Conservation (phyloP, 1,140 invertebrate genomes). For the Luehdorfia chinensis region DNA sequence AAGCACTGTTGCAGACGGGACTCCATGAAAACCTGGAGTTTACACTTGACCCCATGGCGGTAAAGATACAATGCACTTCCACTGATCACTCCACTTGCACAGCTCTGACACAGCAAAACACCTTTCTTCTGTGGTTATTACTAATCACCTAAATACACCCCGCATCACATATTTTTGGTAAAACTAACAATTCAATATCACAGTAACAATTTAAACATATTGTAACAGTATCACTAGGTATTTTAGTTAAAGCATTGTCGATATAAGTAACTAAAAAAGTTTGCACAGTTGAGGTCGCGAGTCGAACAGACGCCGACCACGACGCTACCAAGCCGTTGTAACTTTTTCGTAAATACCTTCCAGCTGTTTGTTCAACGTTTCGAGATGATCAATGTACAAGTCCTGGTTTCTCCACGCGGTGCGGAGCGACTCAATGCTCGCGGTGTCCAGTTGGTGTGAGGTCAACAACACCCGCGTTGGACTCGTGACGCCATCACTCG, state of each 20-base stretch:
- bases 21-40: conserved; percentile 42
- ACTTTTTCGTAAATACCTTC: conserved; percentile 76
- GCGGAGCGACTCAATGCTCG: conserved; percentile 63
- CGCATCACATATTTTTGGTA: conserved; percentile 51
- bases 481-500: conserved; percentile 54
- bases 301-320: conserved; percentile 48
- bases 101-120: conserved; percentile 58
- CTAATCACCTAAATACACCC: conserved; percentile 69
- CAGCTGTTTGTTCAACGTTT: conserved; percentile 75
- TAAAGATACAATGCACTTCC: conserved; percentile 56
- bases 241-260: conserved; percentile 76
- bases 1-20: conserved; percentile 54
- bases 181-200: conserved; percentile 60
- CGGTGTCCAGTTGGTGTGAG: conserved; percentile 64
- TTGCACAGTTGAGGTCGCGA: conserved; percentile 46
- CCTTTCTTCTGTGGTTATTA: conserved; percentile 52
- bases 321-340: conserved; percentile 67
- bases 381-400: conserved; percentile 74
- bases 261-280: conserved; percentile 64
- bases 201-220: conserved; percentile 56
- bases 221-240: conserved; percentile 65
- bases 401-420: conserved; percentile 72
- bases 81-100: conserved; percentile 73
- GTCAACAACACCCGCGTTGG: conserved; percentile 68
- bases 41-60: conserved; percentile 44